phyloP scores from a whole-genome alignment of 2,113 vertebrate genomes.

The Apeltes quadracus region DNA sequence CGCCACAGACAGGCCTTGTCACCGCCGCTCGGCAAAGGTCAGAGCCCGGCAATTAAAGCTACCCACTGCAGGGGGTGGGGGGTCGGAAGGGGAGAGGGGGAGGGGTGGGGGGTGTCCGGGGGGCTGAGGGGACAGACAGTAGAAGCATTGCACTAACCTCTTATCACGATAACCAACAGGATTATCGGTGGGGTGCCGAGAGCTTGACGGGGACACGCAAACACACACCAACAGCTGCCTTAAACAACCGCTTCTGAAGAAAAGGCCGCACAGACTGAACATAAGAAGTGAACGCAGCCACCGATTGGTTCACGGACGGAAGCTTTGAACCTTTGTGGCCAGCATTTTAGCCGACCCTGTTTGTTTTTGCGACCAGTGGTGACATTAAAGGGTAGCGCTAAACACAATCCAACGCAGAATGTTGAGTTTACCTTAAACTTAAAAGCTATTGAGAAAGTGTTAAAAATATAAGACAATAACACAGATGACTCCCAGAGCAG shows the following conservation, averaged over 20 bases:
- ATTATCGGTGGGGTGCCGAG: constrained; percentile 47
- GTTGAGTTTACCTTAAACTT: background rate
- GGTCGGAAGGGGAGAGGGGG: constrained; percentile 16
- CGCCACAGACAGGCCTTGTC: constrained; percentile 74
- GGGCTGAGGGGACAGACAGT: constrained; percentile 42
- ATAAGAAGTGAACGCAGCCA: background rate
- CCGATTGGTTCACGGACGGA: background rate
- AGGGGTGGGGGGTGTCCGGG: constrained; percentile 38
- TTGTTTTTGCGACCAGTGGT: background rate
- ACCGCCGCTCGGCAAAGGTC: constrained; percentile 77
- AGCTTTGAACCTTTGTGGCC: background rate
- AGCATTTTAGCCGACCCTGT: background rate
- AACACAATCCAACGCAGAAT: background rate
- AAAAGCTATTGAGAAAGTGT: background rate
- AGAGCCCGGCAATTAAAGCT: constrained; percentile 80
- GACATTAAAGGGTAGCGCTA: too few species aligned
- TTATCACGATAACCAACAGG: constrained; percentile 67
- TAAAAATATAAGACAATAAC: background rate
- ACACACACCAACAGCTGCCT: constrained; percentile 12
- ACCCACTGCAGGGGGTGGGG: constrained; percentile 58
- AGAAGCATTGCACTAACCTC: constrained; percentile 63
- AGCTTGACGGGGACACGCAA: constrained; percentile 19
- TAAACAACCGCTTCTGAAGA: background rate
- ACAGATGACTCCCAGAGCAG: too few species aligned
- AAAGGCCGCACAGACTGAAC: background rate